phyloP scores from a whole-genome alignment of 2,113 vertebrate genomes.

The Pterocles burchelli region DNA sequence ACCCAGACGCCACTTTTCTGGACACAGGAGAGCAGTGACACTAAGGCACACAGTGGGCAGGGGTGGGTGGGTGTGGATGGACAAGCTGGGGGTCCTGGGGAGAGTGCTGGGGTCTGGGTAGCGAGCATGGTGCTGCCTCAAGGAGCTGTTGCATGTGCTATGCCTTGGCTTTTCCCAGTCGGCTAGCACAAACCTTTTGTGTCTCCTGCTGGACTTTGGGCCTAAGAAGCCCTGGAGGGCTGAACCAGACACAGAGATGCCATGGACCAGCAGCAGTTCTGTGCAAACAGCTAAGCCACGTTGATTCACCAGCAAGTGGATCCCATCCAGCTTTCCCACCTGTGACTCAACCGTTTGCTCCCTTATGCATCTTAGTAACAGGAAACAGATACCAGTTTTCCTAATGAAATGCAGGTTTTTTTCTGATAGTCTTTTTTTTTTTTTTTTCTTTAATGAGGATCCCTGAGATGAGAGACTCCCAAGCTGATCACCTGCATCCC shows the following conservation, averaged over 20 bases:
- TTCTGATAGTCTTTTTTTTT: not conserved
- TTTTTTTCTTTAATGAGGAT: not conserved
- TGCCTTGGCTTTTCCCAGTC: not conserved
- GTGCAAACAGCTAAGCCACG: not conserved
- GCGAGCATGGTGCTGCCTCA: not conserved
- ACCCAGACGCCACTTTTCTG: accelerated
- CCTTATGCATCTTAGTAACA: not conserved
- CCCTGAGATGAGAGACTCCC: not conserved
- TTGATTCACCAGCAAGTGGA: not conserved
- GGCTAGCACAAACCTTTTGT: not conserved
- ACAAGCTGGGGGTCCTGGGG: not conserved
- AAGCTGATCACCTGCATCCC: not conserved
- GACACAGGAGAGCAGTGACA: not conserved
- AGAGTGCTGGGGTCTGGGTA: not conserved
- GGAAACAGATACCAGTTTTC: not conserved
- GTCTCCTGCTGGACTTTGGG: not conserved
- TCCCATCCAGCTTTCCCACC: not conserved
- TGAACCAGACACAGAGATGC: not conserved
- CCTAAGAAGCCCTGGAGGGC: not conserved
- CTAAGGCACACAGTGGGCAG: not conserved
- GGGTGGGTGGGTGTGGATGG: not conserved
- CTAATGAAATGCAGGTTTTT: not conserved
- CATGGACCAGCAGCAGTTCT: not conserved
- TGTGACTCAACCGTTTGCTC: not conserved
- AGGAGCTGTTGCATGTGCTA: accelerated